Base-by-base conservation (phyloP, 35 echinoderm and acorn worm genomes). In the Chiridota heheva region DNA sequence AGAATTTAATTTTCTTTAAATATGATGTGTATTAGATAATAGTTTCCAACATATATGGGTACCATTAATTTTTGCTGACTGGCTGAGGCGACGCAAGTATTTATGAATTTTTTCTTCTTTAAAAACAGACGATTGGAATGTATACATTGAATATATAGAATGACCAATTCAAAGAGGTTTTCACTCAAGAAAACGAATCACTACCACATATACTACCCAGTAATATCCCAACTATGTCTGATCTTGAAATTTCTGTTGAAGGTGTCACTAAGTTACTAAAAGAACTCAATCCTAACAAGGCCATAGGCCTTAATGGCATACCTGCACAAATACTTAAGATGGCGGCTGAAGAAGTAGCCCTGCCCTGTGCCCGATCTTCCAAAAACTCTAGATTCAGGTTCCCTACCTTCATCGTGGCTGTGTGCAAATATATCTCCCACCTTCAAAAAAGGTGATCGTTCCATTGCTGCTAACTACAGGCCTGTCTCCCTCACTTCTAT, bases 341-440 rank as follows among this genome's bases (percentile, higher is more conserved):
- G 40, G 75, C 75, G 31, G 75, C 75, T 10, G 75, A 61, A 13
- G 75, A 78, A 30, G 34, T 78, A 5, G 75, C 75, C 75, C 75
- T 31, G 53, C 56, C 36, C 51, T 78, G 4, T 31, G 40, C 27
- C 7, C 61, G 24, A 36, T 78, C 13, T 53, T 53, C 3, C 2
- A 3, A 32, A 36, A 8, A 31, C 35, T 38, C 8, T 38, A 37
- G 67, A 71, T 42, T 15, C 32, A 42, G 67, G 67, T 71, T 6
- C 10, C 40, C 15, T 71, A 16, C 67, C 67, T 34, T 10, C 5
- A 13, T 27, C 32, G 8, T 71, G 67, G 67, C 32, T 12, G 35
- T 71, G 29, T 34, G 67, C 67, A 16, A 42, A 71, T 38, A 27
- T 71, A 15, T 37, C 67, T 37, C 67, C 67, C 6, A 71, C 40